A percentile compares a stretch with the other conserved stretches of the same genome.
Evolutionary conservation across 2,113 vertebrate species (phyloP).

Genomic region (Hirundichthys speculiger): DNA sequence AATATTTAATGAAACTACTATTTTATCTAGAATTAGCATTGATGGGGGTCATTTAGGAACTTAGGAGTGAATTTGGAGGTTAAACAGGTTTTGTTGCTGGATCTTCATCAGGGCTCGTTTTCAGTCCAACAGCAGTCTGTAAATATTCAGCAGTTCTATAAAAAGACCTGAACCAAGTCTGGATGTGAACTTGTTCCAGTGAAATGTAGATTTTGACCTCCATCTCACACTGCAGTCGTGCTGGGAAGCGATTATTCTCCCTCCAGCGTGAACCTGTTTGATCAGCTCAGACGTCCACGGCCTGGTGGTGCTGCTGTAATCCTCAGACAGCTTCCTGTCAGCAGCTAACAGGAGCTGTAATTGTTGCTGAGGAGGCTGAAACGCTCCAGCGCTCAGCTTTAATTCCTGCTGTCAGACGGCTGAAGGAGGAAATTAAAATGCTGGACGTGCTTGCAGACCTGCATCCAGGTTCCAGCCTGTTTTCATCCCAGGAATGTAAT

Average conservation of each 20-base stretch:
- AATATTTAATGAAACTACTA: too few species aligned
- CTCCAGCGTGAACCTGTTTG: background rate
- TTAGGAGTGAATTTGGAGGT: too few species aligned
- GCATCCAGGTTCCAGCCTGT: too few species aligned
- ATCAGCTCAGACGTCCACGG: too few species aligned
- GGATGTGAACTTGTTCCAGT: background rate
- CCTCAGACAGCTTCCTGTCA: background rate
- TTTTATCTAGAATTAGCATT: too few species aligned
- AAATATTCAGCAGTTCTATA: background rate
- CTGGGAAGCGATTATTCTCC: too few species aligned
- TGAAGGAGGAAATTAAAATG: background rate
- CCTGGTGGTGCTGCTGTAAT: too few species aligned
- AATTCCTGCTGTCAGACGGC: background rate
- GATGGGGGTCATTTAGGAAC: too few species aligned
- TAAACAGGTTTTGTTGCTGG: too few species aligned
- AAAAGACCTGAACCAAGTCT: background rate
- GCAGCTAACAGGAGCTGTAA: slow-evolving; percentile 1
- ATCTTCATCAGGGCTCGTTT: too few species aligned
- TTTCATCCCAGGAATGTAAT: too few species aligned
- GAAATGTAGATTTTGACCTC: slow-evolving; percentile 4
- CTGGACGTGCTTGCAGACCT: background rate
- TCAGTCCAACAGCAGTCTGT: background rate
- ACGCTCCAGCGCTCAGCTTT: background rate
- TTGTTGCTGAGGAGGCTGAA: slow-evolving; percentile 3
- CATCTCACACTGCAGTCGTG: background rate